phyloP scores from a whole-genome alignment of 2,797 vertebrate genomes.

The Melanotaenia boesemani region DNA sequence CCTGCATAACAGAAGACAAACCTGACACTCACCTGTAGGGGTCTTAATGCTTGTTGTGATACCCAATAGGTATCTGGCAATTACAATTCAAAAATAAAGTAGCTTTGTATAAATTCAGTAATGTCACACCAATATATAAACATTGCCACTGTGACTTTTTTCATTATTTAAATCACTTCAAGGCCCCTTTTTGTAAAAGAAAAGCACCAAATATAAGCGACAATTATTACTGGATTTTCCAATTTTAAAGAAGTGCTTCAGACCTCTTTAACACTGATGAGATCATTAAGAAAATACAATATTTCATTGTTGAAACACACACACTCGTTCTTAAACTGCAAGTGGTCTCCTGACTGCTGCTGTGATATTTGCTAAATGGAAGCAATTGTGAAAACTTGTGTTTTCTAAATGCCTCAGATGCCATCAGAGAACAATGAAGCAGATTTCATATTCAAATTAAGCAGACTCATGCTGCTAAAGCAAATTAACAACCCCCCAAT shows the following conservation, averaged over 20 bases:
- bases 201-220: background rate
- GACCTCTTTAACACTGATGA: background rate
- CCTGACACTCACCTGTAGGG: too few species aligned
- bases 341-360: constrained; percentile 10
- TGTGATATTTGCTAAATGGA: constrained; percentile 27
- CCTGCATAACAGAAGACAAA: too few species aligned
- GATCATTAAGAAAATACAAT: background rate
- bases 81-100: background rate
- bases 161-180: background rate
- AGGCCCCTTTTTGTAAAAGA: background rate
- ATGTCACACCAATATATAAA: background rate
- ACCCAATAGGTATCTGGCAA: too few species aligned
- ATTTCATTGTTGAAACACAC: background rate
- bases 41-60: too few species aligned
- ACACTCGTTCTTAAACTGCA: background rate
- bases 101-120: background rate
- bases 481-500: constrained; percentile 33
- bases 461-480: constrained; percentile 27
- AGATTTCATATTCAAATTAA: constrained; percentile 57
- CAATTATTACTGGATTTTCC: background rate
- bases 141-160: background rate
- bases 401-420: constrained; percentile 27
- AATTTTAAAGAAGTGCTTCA: background rate
- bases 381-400: constrained; percentile 16
- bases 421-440: constrained; percentile 47